A percentile compares a stretch with the other conserved stretches of the same genome.
Evolutionary conservation across 2,888 invertebrate genomes (phyloP).

Genomic region (Scaptomyza tumidula): DNA sequence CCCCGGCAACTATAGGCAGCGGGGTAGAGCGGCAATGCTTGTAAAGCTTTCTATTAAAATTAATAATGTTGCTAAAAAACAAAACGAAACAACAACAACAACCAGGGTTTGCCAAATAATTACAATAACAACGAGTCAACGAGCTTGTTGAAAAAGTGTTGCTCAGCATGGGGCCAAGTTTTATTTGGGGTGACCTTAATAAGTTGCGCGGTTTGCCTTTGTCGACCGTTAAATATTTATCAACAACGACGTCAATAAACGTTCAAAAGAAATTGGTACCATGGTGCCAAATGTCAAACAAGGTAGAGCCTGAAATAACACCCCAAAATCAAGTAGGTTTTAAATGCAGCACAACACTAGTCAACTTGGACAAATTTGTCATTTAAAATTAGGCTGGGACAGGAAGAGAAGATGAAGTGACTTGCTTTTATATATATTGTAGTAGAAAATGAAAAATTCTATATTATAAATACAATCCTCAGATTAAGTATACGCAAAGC

Average conservation of each 20-base stretch:
- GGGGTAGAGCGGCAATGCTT: slow-evolving; percentile 6
- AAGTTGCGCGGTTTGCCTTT: slow-evolving; percentile 64
- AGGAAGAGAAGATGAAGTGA: neutral
- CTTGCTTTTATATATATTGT: too few species aligned
- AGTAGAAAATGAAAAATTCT: too few species aligned
- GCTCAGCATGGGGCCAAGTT: slow-evolving; percentile 52
- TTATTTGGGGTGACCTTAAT: slow-evolving; percentile 46
- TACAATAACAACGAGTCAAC: slow-evolving; percentile 54
- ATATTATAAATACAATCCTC: too few species aligned
- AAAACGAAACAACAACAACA: slow-evolving; percentile 46
- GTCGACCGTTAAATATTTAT: slow-evolving; percentile 68
- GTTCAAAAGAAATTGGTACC: slow-evolving; percentile 46
- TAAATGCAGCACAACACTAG: slow-evolving; percentile 17
- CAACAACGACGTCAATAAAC: slow-evolving; percentile 70
- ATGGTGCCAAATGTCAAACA: slow-evolving; percentile 46
- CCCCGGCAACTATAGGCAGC: slow-evolving; percentile 9
- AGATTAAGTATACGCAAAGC: neutral
- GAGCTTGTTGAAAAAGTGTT: slow-evolving; percentile 61
- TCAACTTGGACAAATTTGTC: neutral
- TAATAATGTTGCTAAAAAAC: slow-evolving; percentile 78
- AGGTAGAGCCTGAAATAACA: slow-evolving; percentile 3
- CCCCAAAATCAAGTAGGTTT: slow-evolving; percentile 11
- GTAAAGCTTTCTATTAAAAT: slow-evolving; percentile 81
- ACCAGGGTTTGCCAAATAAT: slow-evolving; percentile 30
- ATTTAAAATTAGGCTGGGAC: neutral